phyloP scores from a whole-genome alignment of 2,888 invertebrate genomes.

The Platycheirus albimanus region DNA sequence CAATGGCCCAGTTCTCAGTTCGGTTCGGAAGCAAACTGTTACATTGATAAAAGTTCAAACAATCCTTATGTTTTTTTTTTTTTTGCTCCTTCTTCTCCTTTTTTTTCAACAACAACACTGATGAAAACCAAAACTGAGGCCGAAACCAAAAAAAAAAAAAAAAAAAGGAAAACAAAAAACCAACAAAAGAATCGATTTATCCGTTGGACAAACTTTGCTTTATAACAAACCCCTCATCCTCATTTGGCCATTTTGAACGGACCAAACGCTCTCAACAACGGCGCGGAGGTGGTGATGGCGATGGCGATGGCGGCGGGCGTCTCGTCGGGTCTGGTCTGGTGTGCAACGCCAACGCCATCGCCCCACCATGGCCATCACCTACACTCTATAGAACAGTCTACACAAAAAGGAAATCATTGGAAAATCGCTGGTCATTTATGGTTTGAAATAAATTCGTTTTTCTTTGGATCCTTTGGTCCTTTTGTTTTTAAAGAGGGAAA shows the following conservation, averaged over 20 bases:
- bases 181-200: constrained; percentile 45
- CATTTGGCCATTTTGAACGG: constrained; percentile 17
- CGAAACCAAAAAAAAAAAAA: no score
- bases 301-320: no score
- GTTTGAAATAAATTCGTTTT: constrained; percentile 65
- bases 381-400: background rate
- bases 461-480: constrained; percentile 31
- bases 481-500: constrained; percentile 33
- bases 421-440: constrained; percentile 70
- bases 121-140: constrained; percentile 18
- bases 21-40: constrained; percentile 42
- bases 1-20: constrained; percentile 36
- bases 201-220: constrained; percentile 50
- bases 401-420: constrained; percentile 62
- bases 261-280: background rate
- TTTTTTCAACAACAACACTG: constrained; percentile 5
- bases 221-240: constrained; percentile 10
- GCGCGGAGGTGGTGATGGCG: no score
- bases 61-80: constrained; percentile 12
- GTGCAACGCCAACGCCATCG: constrained; percentile 4
- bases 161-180: no score
- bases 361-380: no score
- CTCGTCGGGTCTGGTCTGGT: no score
- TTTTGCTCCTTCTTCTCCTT: no score
- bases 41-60: constrained; percentile 51